These are phyloP conservation scores for Empidonax alnorum DNA, from an alignment of 2,113 vertebrate species.

Conservation along the genomic window DNA sequence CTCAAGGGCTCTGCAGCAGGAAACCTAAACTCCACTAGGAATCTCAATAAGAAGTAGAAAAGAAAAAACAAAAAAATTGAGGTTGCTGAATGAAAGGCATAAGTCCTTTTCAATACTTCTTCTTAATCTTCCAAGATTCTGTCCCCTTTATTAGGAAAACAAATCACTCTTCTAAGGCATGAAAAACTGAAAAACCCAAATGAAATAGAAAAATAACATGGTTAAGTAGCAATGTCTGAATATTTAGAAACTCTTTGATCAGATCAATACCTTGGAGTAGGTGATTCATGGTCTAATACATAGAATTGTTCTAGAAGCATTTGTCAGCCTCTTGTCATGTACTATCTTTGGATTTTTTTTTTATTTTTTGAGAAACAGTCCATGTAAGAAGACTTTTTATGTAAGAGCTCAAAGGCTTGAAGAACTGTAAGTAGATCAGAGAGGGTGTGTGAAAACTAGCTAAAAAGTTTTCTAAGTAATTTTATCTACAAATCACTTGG, in stretches of 20 bases:
- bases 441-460: background rate
- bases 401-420: background rate
- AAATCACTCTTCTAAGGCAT: background rate
- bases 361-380: background rate
- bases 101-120: background rate
- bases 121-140: background rate
- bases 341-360: rapidly evolving
- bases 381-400: background rate
- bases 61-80: background rate
- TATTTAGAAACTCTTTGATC: background rate
- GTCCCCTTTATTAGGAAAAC: background rate
- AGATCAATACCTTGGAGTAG: background rate
- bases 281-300: background rate
- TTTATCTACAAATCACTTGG: conserved; percentile 23
- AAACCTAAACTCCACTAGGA: background rate
- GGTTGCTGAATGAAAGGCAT: background rate
- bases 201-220: background rate
- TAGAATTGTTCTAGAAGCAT: background rate
- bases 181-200: background rate
- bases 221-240: background rate
- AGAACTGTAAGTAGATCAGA: background rate
- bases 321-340: background rate
- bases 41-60: background rate
- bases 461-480: conserved; percentile 4
- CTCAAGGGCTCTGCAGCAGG: background rate